Percentiles rank a stretch among this genome's conserved stretches.
Conservation (phyloP, 1,140 invertebrate genomes). For the Coboldia fuscipes region DNA sequence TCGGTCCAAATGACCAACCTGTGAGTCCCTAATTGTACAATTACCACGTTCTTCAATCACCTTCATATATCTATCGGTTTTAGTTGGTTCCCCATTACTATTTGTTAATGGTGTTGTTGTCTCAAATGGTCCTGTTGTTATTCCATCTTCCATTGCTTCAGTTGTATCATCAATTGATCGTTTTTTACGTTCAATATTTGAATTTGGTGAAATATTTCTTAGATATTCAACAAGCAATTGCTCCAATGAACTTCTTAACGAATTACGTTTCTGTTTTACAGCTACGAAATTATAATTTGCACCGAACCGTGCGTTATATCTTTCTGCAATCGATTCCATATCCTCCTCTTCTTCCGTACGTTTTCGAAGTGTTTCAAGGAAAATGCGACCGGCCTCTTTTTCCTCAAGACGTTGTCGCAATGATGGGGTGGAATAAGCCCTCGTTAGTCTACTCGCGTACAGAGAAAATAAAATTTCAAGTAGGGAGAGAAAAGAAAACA, state of each 20-base stretch:
- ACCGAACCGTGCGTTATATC: not conserved
- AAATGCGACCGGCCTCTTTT: slow-evolving; percentile 1
- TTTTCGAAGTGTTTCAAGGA: slow-evolving; percentile 2
- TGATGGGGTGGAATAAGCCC: not conserved
- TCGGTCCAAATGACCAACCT: slow-evolving; percentile 1
- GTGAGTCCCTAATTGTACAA: no score
- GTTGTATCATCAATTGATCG: not conserved
- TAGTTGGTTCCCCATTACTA: no score
- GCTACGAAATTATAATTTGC: not conserved
- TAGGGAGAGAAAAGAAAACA: not conserved
- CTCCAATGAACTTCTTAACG: slow-evolving; percentile 1
- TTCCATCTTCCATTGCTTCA: not conserved
- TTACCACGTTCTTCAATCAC: no score
- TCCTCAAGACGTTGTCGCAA: not conserved
- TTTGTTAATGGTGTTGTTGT: no score
- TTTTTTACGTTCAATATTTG: not conserved
- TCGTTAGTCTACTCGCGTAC: not conserved
- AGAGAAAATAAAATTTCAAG: not conserved
- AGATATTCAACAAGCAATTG: slow-evolving; percentile 3
- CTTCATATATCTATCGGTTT: no score
- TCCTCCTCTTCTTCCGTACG: not conserved
- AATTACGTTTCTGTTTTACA: not conserved
- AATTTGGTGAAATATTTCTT: not conserved
- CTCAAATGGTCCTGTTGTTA: no score
- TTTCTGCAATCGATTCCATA: no score